Base-by-base conservation (phyloP, 2,113 vertebrate genomes). In the Oryzias curvinotus region DNA sequence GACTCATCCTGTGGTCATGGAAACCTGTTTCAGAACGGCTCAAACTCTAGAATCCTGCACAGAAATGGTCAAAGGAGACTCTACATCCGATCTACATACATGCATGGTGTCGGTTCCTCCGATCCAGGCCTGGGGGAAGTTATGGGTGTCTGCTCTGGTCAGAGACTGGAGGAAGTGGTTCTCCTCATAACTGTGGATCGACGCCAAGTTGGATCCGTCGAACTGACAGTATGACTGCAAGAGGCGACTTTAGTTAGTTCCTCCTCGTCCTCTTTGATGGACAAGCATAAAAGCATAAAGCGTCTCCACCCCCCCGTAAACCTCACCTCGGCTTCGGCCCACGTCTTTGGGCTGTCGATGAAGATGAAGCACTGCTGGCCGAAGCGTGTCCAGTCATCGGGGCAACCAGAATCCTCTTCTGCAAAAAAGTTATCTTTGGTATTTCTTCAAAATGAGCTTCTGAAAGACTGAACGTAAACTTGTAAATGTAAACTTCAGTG, bases 311-410 rank as follows among this genome's bases (percentile, higher is more conserved):
- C 19, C 50, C 4, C 2, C 1, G 48, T 14, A 7, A 0, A 16
- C 2, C 74, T 65, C 63, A 86, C 84, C 79, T 84, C 76, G 1
- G 84, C 84, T 16, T 73, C 73, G 0, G 2, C 0, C 84, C 84
- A 86, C 0, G 44, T 13, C 76, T 82, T 86, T 0, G 7, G 10
- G 30, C 7, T 26, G 44, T 68, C 1, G n/a, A 80, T 43, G 56
- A 71, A 82, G 5, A n/a, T 8, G 48, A 50, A 78, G 13, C 84
- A 86, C 5, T 0, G 18, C 0, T 16, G 0, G 0, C 14, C 68
- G 0, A 30, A 73, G 3, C 0, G 16, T 23, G 12, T 8, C 81
- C 84, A 86, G 8, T 25, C 48, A 0, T 1, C 0, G 1, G 84
- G 76, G 42, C 84, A 86, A 57, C 4, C 12, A 2, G 4, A 0